Base-by-base conservation (phyloP, 1,140 invertebrate species). In the Galendromus occidentalis region DNA sequence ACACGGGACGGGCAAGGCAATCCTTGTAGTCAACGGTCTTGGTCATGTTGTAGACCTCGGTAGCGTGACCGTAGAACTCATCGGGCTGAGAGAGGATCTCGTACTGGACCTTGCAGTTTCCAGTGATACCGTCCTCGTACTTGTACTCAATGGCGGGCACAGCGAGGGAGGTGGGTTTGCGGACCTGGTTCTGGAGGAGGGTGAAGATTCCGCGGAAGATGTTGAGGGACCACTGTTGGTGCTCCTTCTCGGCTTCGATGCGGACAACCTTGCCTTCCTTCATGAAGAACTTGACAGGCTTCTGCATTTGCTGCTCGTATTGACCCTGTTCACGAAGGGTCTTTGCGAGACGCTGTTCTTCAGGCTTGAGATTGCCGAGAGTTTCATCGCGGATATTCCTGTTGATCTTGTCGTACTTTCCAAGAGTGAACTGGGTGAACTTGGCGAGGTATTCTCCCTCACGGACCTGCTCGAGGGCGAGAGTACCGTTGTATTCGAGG, bases 51-150 rank as follows among this genome's bases (percentile, higher is more conserved):
- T 20, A 59, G 14, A 59, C 51, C 25, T 25, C 51, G 14, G 1
- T 14, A 9, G 2, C 20, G 33, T 17, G 25, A 22, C 14, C 12
- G 51, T 59, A 22, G 14, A 20, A 4, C 33, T 39, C 33, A 9
- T 39, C 33, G 9, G 51, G 51, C 51, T 59, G 51, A 22, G 51
- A 59, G 51, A 59, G 33, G 22, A 59, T 25, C 51, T 59, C 17
- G 51, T 59, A 59, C 22, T 59, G 51, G 20, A 59, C 51, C 51
- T 59, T 59, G 51, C 51, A 59, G 51, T 59, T 59, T 17, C 51
- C 51, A 9, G 51, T 25, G 14, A 59, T 25, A 5, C 51, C 51
- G 25, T 59, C 51, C 9, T 59, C 51, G 51, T 59, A 59, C 33
- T 59, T 59, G 22, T 59, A 59, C 14, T 59, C 51, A 22, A 59